Base-by-base conservation (phyloP, 2,113 vertebrate species). In the Dinomys branickii region DNA sequence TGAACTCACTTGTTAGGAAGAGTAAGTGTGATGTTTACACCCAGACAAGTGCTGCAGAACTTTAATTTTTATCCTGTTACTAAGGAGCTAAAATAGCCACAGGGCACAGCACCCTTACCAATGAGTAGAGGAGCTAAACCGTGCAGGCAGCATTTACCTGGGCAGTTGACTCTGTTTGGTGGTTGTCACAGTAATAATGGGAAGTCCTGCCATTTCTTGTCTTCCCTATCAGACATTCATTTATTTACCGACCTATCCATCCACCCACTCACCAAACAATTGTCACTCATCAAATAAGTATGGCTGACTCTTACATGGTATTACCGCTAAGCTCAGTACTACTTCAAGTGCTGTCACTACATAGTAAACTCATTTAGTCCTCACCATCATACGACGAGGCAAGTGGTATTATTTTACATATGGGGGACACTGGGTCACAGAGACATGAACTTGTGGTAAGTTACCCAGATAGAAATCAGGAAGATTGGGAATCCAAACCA, bases 21-120 rank as follows among this genome's bases (percentile, higher is more conserved):
- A 28, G n/a, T 47, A 20, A 30, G 1, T 13, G 0, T 13, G n/a
- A 30, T 24, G 8, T 30, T 50, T 22, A 71, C 22, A 44, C 22
- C 4, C 26, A 59, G 81, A 54, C 22, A n/a, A 12, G 28, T 19
- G 41, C 41, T 7, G 44, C 1, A 12, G 28, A 91, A 38, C 16
- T 19, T n/a, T 63, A 16, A 63, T 77, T n/a, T 71, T 69, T 63
- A 19, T 54, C 30, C 13, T 33, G 7, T 7, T 77, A 52, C 67
- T 9, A 7, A 44, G 28, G 54, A 65, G 85, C 14, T 50, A 5
- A 75, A 71, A 14, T n/a, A 67, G 20, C 1, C 4, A 3, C 13
- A 33, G 3, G 28, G 24, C 14, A 14, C 10, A 12, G 9, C 0
- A 4, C 28, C 24, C 8, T 0, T n/a, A 3, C 7, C 19, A 33